Conservation (phyloP, 2,113 vertebrate genomes). For the Zosterops pallidus region DNA sequence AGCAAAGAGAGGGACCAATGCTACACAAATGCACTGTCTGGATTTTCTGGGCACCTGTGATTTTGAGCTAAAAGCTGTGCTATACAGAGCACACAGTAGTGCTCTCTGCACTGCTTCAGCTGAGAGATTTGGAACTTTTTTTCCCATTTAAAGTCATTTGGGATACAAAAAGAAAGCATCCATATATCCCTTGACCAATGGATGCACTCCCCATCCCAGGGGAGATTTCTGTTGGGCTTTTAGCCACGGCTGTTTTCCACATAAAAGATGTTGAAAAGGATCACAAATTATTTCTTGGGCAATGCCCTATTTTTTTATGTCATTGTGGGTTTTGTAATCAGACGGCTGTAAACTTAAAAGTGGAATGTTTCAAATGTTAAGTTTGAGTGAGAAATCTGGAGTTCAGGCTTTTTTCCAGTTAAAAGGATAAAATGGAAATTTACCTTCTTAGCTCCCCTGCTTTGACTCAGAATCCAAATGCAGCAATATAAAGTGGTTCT, state of each 20-base stretch:
- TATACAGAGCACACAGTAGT: not conserved
- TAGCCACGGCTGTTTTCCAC: not conserved
- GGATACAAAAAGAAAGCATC: not conserved
- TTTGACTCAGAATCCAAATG: not conserved
- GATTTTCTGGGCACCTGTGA: not conserved
- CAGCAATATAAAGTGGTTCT: not conserved
- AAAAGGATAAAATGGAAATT: not conserved
- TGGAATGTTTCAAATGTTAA: not conserved
- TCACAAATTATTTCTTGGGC: not conserved
- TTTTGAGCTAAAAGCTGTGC: not conserved
- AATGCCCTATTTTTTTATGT: not conserved
- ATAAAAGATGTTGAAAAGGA: not conserved
- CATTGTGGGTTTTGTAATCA: not conserved
- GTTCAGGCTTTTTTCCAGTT: not conserved
- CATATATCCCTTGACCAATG: not conserved
- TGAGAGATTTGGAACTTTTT: not conserved
- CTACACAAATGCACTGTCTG: not conserved
- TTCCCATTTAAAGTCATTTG: not conserved
- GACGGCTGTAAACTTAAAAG: not conserved
- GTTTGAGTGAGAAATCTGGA: not conserved
- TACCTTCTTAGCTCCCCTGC: not conserved
- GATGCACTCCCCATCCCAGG: fast-evolving
- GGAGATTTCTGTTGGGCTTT: not conserved
- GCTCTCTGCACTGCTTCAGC: not conserved
- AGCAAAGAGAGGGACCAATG: not conserved